Evolutionary conservation across 2,888 invertebrate species (phyloP), one percentile per base, ranked within the genome.

Genomic region (Opisthograptis luteolata): DNA sequence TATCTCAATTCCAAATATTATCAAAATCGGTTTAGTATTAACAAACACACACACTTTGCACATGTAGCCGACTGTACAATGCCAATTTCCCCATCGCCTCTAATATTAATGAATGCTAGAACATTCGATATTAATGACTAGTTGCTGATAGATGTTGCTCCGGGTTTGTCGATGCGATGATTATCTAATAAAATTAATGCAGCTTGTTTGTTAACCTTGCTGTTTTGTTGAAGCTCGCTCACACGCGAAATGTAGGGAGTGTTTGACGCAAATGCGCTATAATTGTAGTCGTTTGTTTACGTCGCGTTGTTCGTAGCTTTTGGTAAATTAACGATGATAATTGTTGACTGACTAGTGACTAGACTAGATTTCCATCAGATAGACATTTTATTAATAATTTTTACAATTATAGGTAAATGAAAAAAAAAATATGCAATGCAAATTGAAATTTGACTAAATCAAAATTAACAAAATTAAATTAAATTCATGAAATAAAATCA

Each of bases 31-130:
- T n/a, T n/a, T n/a, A n/a, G n/a, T n/a, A n/a, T n/a, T n/a, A 27
- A 27, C 2, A 5, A 7, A 8, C 19, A 5, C 6, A 27, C 8
- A 37, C 7, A 17, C n/a, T 4, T 15, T n/a, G n/a, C n/a, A n/a
- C n/a, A 12, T 36, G 25, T 25, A 25, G 10, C 13, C 1, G 34
- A 52, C 40, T 50, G 35, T 61, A 70, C 64, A 61, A 62, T 55
- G 55, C 58, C 50, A 56, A 44, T 51, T 39, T 39, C 27, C 32
- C 39, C 39, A 49, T 49, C 39, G 15, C 27, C 15, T 35, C 28
- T 40, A 35, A 44, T 40, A 50, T 40, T 44, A 50, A 50, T 50
- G 50, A 50, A 39, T 39, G 35, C 44, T 25, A 41, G 30, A 45
- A 22, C 40, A 40, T 45, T 45, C 19, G 40, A 51, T 45, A 51